Base-by-base conservation (phyloP, 2,888 invertebrate genomes). In the Anoplius nigerrimus region DNA sequence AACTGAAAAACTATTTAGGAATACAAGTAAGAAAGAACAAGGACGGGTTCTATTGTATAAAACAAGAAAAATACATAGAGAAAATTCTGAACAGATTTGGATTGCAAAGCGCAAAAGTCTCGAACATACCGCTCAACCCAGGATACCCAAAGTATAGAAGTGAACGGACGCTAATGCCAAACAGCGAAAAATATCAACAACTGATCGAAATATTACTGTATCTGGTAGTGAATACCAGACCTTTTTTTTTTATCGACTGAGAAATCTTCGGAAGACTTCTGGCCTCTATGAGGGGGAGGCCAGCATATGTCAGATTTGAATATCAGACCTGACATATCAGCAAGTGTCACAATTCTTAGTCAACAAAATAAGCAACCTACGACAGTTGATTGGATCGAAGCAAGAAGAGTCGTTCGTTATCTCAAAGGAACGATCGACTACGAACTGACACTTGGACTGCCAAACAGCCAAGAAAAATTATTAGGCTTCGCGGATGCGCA, bases 401-500 rank as follows among this genome's bases (percentile, higher is more conserved):
- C 78, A 16, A 84, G 81, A 69, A 73, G 83, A 66, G 66, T 83
- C 2, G 18, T 74, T 0, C 66, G 75, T 22, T 84, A 52, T 20
- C 13, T 52, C 2, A 52, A 52, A 20, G 4, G 13, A 3, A 16
- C 52, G 3, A 52, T 52, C 2, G 18, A 52, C 16, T 13, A 52
- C 11, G 20, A 18, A 27, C 6, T 27, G 6, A 27, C 4, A 27
- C 27, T 16, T 46, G 16, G 46, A 5, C 46, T 6, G 11, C 16
- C 2, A 46, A 13, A 6, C 2, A 15, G 15, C 3, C 15, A 46
- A 3, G 15, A 46, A 16, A 15, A 11, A 16, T 3, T 46, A 15
- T 2, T n/a, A 5, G 16, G 46, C 3, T 16, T 16, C 16, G 52
- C 79, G 83, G 87, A 87, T 69, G 85, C 85, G 42, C 79, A 81